Base-by-base conservation (phyloP, 64 coral and sea anemone species). In the Pocillopora verrucosa region DNA sequence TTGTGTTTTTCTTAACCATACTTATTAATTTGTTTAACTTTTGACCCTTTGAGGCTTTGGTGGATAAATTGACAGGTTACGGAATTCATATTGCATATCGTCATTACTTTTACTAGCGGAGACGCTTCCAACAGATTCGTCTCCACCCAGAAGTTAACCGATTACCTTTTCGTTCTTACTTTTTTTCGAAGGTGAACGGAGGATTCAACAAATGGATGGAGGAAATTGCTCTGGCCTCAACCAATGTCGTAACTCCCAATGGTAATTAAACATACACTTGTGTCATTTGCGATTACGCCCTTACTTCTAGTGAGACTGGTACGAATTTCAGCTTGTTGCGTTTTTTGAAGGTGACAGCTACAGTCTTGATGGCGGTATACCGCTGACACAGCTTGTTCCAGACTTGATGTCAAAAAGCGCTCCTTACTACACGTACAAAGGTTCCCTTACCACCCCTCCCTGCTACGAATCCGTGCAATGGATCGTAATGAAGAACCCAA, bases 391-490 rank as follows among this genome's bases (percentile, higher is more conserved):
- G n/a, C 90, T 92, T 19, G 37, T 86, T 36, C 82, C 73, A 86
- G 90, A 86, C 24, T n/a, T 91, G 11, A 60, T 69, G 38, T 70
- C 14, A 2, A 25, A 15, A 16, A 73, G 78, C 34, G 69, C 73
- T 2, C 41, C 38, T 9, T 96, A 96, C 58, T 96, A 81, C 60
- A 83, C 87, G 3, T 93, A 96, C 82, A 90, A 82, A 41, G 94
- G 91, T 0, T 96, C 94, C 59, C 91, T 96, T 20, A 96, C 94
- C 9, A 90, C 94, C 12, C 94, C 94, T 20, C 91, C 91, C 5
- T 96, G 94, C 37, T 93, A 93, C 75, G 94, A 96, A 74, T 87
- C 90, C 36, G 94, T 96, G 34, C 86, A 36, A 15, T 96, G 94
- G 94, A 90, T 96, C 76, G 74, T 96, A 13, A 36, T 96, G 19